Evolutionary conservation across 2,113 vertebrate genomes (phyloP).

Genomic region (Antechinus flavipes): DNA sequence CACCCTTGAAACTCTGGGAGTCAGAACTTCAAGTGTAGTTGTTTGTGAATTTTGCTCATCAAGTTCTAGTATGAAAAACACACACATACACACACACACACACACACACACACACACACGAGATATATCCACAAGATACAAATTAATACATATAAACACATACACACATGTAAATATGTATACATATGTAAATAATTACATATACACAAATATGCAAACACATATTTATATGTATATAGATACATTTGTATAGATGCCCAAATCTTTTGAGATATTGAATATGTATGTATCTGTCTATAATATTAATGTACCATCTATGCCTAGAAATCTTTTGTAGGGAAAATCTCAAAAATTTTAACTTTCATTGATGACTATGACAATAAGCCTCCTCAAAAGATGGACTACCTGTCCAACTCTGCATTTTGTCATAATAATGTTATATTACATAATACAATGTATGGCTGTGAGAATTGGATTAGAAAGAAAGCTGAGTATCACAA

Average conservation of each 20-base stretch:
- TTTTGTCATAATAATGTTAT: neutral
- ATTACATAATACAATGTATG: neutral
- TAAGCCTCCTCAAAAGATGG: neutral
- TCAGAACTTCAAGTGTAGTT: neutral
- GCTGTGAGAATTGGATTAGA: no score
- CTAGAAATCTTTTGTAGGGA: neutral
- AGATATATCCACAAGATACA: neutral
- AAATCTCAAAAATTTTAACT: neutral
- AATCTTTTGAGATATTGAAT: neutral
- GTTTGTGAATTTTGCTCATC: neutral
- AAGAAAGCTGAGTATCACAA: no score
- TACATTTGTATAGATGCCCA: neutral
- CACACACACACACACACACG: neutral
- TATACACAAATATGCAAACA: neutral
- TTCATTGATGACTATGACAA: neutral
- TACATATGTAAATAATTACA: neutral
- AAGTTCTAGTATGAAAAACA: neutral
- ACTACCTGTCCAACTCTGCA: neutral
- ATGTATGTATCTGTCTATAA: neutral
- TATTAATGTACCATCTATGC: neutral
- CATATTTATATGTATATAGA: no score
- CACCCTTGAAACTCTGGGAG: neutral
- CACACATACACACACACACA: neutral
- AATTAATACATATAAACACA: neutral
- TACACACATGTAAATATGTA: neutral